These are phyloP conservation scores for Sylvicapra grimmia DNA, from an alignment of 2,113 vertebrate species.

Conservation along the genomic window DNA sequence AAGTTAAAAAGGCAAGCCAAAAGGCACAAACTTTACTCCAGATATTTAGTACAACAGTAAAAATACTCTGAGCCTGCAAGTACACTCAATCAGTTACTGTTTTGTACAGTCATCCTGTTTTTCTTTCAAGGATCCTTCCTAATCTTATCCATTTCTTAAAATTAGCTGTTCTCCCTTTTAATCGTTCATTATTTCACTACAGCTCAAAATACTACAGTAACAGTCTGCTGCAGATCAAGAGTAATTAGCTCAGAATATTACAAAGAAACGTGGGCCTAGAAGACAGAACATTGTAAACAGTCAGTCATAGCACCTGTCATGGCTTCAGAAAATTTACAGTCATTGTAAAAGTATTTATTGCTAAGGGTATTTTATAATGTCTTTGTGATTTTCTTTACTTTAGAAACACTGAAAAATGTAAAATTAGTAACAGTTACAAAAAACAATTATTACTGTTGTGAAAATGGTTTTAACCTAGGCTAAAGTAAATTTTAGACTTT, in stretches of 20 bases:
- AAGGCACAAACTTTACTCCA: background rate
- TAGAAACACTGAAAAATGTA: background rate
- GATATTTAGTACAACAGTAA: background rate
- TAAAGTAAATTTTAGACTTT: background rate
- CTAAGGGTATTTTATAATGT: background rate
- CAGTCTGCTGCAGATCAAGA: conserved; percentile 16
- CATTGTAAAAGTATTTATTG: background rate
- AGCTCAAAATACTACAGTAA: conserved; percentile 46
- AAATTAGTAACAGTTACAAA: background rate
- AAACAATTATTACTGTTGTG: background rate
- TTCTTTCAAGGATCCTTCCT: background rate
- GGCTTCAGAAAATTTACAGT: background rate
- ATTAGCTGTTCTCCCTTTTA: conserved; percentile 35
- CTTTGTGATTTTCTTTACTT: background rate
- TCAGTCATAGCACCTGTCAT: background rate
- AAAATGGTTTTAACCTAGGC: background rate
- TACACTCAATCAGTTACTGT: background rate
- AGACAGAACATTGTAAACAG: conserved; percentile 55
- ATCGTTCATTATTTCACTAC: conserved; percentile 54
- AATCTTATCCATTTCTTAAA: conserved; percentile 44
- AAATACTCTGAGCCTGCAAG: background rate
- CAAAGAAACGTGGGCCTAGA: conserved; percentile 10
- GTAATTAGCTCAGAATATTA: conserved; percentile 64
- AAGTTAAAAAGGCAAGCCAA: conserved; percentile 12
- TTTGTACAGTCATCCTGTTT: background rate